These are phyloP conservation scores for Notamacropus eugenii DNA, from an alignment of 2,797 vertebrate genomes.

Conservation along the genomic window DNA sequence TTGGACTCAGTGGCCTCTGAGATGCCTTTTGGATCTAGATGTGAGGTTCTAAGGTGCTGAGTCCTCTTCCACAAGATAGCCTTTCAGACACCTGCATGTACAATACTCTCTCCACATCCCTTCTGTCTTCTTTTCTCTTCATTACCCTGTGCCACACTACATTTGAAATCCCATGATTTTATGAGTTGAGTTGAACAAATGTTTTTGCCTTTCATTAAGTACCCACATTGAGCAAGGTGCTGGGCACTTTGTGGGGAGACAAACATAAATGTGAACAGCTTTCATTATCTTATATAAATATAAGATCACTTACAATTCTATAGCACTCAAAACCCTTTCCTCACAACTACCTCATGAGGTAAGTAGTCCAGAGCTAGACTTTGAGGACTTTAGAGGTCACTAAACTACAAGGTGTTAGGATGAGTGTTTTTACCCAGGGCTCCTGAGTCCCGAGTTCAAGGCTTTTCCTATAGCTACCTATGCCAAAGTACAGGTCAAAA, in stretches of 20 bases:
- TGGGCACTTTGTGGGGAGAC: not conserved
- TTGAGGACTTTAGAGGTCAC: slow-evolving; percentile 13
- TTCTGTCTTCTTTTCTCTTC: not conserved
- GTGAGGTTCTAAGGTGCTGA: not conserved
- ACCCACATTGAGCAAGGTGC: not conserved
- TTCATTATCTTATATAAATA: not conserved
- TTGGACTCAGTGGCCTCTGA: not conserved
- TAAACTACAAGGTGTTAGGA: not conserved
- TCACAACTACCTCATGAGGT: not conserved
- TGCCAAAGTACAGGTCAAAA: not conserved
- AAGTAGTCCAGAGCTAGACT: not conserved
- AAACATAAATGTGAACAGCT: not conserved
- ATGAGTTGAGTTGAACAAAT: not conserved
- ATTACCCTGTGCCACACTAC: not conserved
- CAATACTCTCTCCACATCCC: not conserved
- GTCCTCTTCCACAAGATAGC: no score
- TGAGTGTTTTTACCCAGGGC: not conserved
- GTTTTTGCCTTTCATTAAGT: not conserved
- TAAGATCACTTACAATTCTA: not conserved
- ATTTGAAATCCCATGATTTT: not conserved
- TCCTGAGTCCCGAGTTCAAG: not conserved
- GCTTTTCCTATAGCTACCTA: slow-evolving; percentile 20
- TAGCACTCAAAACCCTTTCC: not conserved
- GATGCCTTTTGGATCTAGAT: not conserved
- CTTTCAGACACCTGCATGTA: not conserved